These are phyloP conservation scores for Morelia viridis DNA, from an alignment of 2,797 vertebrate species.

Conservation along the genomic window DNA sequence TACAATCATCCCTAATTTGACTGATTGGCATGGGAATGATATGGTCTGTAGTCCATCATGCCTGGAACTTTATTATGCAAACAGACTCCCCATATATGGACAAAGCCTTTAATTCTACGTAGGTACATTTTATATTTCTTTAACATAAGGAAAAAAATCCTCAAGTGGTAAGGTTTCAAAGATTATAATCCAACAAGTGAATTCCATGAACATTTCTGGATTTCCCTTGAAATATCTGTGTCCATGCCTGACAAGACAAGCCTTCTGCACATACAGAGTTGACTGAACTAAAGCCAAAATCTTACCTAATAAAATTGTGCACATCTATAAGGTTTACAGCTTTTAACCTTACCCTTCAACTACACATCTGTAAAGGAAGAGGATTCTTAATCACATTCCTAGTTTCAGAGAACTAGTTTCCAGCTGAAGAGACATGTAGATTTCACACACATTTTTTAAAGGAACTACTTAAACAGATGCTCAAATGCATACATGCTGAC, in stretches of 20 bases:
- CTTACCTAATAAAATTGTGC: not conserved
- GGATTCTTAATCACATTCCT: not conserved
- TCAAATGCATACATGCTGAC: not conserved
- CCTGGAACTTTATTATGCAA: not conserved
- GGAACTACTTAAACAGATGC: constrained; percentile 16
- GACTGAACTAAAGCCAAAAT: constrained; percentile 5
- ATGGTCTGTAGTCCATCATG: not conserved
- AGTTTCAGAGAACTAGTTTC: constrained; percentile 8
- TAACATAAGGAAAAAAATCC: not conserved
- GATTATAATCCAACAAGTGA: not conserved
- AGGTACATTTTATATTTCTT: not conserved
- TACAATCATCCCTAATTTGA: not conserved
- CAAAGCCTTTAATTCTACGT: not conserved
- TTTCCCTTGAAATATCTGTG: constrained; percentile 1
- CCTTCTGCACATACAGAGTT: not conserved
- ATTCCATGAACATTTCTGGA: not conserved
- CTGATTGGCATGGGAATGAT: not conserved
- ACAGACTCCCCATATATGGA: not conserved
- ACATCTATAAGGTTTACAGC: not conserved
- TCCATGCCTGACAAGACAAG: not conserved
- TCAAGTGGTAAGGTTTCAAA: not conserved
- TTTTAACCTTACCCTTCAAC: not conserved
- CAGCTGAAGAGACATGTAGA: constrained; percentile 5
- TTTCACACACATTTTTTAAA: constrained; percentile 2
- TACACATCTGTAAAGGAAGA: not conserved